phyloP scores from a whole-genome alignment of 2,888 invertebrate genomes.

The Limnephilus auricula region DNA sequence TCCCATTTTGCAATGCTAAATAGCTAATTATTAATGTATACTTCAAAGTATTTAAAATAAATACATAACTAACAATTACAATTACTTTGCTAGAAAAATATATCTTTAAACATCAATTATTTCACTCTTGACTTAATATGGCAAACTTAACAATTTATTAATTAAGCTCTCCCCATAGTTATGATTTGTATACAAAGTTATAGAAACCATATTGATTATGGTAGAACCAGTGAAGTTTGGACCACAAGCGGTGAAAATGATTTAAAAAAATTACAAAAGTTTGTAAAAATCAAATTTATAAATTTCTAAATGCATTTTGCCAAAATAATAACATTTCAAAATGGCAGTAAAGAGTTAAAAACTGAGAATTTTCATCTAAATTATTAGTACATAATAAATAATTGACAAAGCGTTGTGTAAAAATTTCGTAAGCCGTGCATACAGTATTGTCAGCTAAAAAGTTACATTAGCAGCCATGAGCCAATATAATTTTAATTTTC shows the following conservation, averaged over 20 bases:
- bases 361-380: background rate
- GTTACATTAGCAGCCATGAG: background rate
- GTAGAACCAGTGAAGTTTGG: background rate
- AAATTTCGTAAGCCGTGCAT: background rate
- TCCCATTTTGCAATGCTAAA: background rate
- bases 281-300: too few relatives aligned
- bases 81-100: constrained; percentile 49
- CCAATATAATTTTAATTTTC: background rate
- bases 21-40: constrained; percentile 32
- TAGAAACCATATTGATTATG: background rate
- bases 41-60: constrained; percentile 31
- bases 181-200: background rate
- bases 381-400: background rate
- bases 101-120: constrained; percentile 43
- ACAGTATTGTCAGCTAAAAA: background rate
- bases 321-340: background rate
- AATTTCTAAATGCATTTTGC: background rate
- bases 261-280: background rate
- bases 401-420: background rate
- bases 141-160: constrained; percentile 46
- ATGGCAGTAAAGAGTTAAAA: background rate
- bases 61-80: constrained; percentile 28
- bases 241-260: background rate
- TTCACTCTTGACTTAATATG: constrained; percentile 26
- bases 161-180: constrained; percentile 29